A percentile compares a stretch with the other conserved stretches of the same genome.
These are phyloP conservation scores for Cardiocondyla obscurior DNA, from an alignment of 1,140 invertebrate genomes.

Conservation along the genomic window DNA sequence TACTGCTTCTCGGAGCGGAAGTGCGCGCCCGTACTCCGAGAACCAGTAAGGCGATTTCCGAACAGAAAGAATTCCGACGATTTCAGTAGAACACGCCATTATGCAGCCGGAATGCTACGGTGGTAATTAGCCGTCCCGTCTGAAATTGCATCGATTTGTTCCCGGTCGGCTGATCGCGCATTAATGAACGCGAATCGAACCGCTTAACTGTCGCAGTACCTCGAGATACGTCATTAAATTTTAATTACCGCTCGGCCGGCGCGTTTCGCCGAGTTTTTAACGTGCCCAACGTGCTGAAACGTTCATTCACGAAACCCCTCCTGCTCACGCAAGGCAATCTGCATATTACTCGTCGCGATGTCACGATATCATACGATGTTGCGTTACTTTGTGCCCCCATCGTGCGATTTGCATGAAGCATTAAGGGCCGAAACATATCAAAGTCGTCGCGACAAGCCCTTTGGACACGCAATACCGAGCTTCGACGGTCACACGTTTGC, in stretches of 20 bases:
- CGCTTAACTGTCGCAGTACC: not conserved
- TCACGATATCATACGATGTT: slow-evolving; percentile 10
- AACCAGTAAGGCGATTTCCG: not conserved
- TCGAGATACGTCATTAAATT: not conserved
- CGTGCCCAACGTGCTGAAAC: not conserved
- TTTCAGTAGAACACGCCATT: not conserved
- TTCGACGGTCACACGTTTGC: slow-evolving; percentile 15
- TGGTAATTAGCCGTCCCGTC: slow-evolving; percentile 17
- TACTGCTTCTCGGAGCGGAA: not conserved
- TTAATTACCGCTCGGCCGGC: not conserved
- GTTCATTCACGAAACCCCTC: not conserved
- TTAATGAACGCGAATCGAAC: slow-evolving; percentile 22
- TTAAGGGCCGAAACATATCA: slow-evolving; percentile 23
- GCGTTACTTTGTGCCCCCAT: not conserved
- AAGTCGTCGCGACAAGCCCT: slow-evolving; percentile 53
- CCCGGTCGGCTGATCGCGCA: not conserved
- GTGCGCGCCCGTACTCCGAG: not conserved
- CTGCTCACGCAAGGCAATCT: too few relatives aligned
- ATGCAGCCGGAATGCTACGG: not conserved
- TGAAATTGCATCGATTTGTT: slow-evolving; percentile 25
- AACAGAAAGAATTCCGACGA: not conserved
- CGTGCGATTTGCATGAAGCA: slow-evolving; percentile 32
- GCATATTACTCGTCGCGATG: slow-evolving; percentile 30
- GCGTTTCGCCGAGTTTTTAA: not conserved
- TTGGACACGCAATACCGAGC: slow-evolving; percentile 25